phyloP scores from a whole-genome alignment of 2,888 invertebrate genomes.

The Dasysyrphus tricinctus region DNA sequence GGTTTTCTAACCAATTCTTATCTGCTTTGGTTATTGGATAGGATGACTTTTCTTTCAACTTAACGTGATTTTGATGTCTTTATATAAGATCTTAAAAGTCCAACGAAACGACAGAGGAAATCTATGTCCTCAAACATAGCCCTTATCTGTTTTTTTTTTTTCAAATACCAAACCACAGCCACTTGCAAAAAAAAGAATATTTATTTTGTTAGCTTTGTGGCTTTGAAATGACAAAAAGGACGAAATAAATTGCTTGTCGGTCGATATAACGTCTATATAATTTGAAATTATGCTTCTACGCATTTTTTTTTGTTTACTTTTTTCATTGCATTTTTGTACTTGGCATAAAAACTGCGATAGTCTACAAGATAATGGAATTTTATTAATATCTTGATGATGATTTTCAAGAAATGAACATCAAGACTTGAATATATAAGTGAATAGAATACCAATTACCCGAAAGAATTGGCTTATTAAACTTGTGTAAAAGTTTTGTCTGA shows the following conservation, averaged over 20 bases:
- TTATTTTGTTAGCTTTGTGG: not conserved
- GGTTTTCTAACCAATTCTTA: not conserved
- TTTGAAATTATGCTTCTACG: not conserved
- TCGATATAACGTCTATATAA: not conserved
- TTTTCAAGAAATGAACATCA: not conserved
- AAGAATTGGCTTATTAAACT: not conserved
- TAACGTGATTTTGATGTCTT: not conserved
- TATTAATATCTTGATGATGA: not conserved
- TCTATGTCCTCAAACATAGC: not conserved
- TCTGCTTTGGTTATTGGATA: not conserved
- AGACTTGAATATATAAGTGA: not conserved
- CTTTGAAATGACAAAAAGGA: not conserved
- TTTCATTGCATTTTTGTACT: not conserved
- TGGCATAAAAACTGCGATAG: not conserved
- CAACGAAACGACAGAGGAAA: not conserved
- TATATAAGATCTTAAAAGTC: constrained; percentile 1
- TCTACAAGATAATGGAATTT: not conserved
- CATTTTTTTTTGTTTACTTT: not conserved
- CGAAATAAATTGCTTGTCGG: not conserved
- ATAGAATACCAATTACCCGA: constrained; percentile 1
- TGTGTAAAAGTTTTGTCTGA: not conserved
- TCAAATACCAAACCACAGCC: not conserved
- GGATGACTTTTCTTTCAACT: not conserved
- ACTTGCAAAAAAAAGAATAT: not conserved
- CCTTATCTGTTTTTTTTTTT: not conserved